Evolutionary conservation across 2,113 vertebrate genomes (phyloP).

Genomic region (Pitta sordida): DNA sequence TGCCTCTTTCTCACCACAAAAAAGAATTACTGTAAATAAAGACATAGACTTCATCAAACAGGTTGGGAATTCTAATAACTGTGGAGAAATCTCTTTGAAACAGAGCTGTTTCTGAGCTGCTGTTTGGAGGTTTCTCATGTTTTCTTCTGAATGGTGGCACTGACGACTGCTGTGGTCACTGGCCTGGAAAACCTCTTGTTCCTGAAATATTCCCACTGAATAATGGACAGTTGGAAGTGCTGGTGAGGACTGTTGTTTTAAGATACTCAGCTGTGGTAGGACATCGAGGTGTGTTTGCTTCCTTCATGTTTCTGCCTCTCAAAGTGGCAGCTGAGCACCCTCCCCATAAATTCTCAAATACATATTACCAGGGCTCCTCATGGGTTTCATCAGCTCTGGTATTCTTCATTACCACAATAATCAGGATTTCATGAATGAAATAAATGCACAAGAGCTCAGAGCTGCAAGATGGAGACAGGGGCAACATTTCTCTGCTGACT

Average conservation of each 20-base stretch:
- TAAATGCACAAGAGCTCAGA: not conserved
- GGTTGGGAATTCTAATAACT: not conserved
- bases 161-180: not conserved
- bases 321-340: not conserved
- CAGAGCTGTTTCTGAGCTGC: not conserved
- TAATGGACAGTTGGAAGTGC: not conserved
- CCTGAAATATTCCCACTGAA: not conserved
- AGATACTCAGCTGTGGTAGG: not conserved
- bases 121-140: not conserved
- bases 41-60: not conserved
- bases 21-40: not conserved
- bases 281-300: not conserved
- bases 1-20: not conserved
- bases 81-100: not conserved
- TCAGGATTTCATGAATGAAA: not conserved
- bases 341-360: not conserved
- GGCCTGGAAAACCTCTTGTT: not conserved
- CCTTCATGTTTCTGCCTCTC: not conserved
- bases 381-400: not conserved
- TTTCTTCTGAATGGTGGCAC: not conserved
- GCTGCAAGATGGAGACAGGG: not conserved
- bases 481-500: not conserved
- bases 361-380: rapidly evolving
- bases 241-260: not conserved
- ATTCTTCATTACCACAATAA: not conserved